A percentile compares a stretch with the other conserved stretches of the same genome.
phyloP scores from a whole-genome alignment of 2,888 invertebrate species.

The Drosophila dives region DNA sequence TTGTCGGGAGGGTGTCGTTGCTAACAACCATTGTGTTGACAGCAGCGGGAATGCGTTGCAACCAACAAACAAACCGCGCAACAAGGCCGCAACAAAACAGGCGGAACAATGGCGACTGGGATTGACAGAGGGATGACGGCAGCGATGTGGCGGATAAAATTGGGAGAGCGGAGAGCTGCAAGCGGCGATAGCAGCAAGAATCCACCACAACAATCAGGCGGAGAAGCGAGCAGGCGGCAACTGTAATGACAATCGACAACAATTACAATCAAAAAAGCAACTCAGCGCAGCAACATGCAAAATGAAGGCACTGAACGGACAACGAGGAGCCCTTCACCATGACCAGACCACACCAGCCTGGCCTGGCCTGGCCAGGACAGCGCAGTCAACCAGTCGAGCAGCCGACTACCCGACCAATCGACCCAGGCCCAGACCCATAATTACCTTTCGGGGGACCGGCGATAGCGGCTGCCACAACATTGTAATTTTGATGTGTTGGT shows the following conservation, averaged over 20 bases:
- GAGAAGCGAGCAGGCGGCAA: conserved; percentile 51
- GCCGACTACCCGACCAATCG: neutral
- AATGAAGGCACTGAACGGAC: conserved; percentile 53
- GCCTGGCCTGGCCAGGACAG: neutral
- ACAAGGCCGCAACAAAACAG: conserved; percentile 79
- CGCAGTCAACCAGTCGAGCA: conserved; percentile 34
- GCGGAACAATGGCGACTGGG: conserved; percentile 59
- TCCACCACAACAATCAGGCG: conserved; percentile 60
- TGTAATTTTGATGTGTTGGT: conserved; percentile 69
- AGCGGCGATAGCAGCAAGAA: conserved; percentile 66
- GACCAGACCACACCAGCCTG: conserved; percentile 9
- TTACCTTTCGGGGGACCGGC: conserved; percentile 60
- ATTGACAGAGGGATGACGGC: neutral
- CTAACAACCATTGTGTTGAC: conserved; percentile 73
- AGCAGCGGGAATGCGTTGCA: conserved; percentile 72
- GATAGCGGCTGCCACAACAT: conserved; percentile 64
- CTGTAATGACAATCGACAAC: conserved; percentile 80
- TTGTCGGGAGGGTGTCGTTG: neutral
- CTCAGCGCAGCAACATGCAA: conserved; percentile 59
- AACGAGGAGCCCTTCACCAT: neutral
- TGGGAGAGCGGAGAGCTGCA: neutral
- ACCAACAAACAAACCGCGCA: conserved; percentile 78
- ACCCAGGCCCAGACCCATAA: conserved; percentile 58
- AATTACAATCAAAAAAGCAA: conserved; percentile 80
- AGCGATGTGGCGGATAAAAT: neutral